Evolutionary conservation across 1,140 invertebrate genomes (phyloP), one percentile per base, ranked within the genome.

Genomic region (Physella acuta): DNA sequence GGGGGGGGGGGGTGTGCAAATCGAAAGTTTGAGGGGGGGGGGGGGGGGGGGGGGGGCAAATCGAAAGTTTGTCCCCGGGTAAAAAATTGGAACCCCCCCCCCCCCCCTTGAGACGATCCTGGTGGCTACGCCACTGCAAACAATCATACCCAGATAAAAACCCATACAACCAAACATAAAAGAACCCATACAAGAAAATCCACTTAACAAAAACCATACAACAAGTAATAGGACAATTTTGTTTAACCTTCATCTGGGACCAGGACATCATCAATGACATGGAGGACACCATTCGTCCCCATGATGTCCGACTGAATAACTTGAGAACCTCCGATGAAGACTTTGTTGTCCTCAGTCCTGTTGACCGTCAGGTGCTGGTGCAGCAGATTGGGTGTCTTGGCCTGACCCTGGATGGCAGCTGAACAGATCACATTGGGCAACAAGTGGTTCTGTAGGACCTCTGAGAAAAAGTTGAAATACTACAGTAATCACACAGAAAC

Each of bases 351-450:
- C 30, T 87, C 84, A 56, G 85, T 87, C 62, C 82, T 75, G 74
- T 88, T 87, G 34, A 91, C 77, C 26, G 86, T 82, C 17, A 91
- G 72, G 1, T 84, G 74, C 28, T 87, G 83, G 11, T 86, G 85
- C 16, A 89, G 82, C 2, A 88, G 76, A 73, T 90, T 90, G 59
- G 86, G 83, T 0, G 88, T 87, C 0, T 85, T 86, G 0, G 58
- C 71, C 1, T 65, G 26, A 0, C 77, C 88, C 86, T 31, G 84
- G 83, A 75, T 87, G 78, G 90, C 87, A 1, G 88, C 86, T 1
- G 89, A 88, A 77, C 90, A 92, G 75, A 91, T 87, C 17, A 90
- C 89, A 71, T 90, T 88, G 36, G 89, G 87, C 20, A 91, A 80
- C 37, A 92, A 82, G 71, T 91, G 90, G 74, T 89, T 87, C 73